Evolutionary conservation across 2,797 vertebrate species (phyloP), one percentile per base, ranked within the genome.

Genomic region (Borostomias antarcticus): DNA sequence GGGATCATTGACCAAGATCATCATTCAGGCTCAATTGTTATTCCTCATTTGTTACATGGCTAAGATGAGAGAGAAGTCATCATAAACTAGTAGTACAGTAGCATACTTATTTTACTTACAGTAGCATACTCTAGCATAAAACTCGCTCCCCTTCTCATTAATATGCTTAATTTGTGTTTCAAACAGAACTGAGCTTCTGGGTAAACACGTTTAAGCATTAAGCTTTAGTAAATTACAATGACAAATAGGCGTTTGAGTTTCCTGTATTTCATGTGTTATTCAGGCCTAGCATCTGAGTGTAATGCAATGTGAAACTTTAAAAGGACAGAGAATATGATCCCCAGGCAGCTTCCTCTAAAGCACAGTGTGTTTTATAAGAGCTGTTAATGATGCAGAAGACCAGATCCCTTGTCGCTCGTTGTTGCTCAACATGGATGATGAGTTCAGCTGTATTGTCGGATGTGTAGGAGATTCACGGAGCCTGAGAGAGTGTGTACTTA

Each of bases 351-450:
- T 73, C 15, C 76, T 67, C 62, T 10, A 54, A 71, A 66, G 70
- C 64, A 56, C 0, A 1, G 50, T 19, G 28, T n/a, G 35, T 72
- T 69, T 84, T 82, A 64, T 84, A 76, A 88, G 52, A 77, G 45
- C 15, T n/a, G 70, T 77, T 80, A 77, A 81, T 74, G 81, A 79
- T 80, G 66, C 72, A 76, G 37, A 29, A 45, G 13, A 52, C 35
- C 10, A 57, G 40, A 69, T 66, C 45, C 53, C 37, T 53, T 63
- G 67, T 66, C 29, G 59, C 76, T 50, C 30, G 58, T n/a, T n/a
- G n/a, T n/a, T n/a, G n/a, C n/a, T n/a, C n/a, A n/a, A n/a, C n/a
- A n/a, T n/a, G n/a, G n/a, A n/a, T n/a, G n/a, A n/a, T n/a, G n/a
- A n/a, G n/a, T n/a, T n/a, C 4, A 35, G 32, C 32, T 35, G 32